Evolutionary conservation across 2,113 vertebrate species (phyloP), one percentile per base, ranked within the genome.

Genomic region (Takifugu bimaculatus): DNA sequence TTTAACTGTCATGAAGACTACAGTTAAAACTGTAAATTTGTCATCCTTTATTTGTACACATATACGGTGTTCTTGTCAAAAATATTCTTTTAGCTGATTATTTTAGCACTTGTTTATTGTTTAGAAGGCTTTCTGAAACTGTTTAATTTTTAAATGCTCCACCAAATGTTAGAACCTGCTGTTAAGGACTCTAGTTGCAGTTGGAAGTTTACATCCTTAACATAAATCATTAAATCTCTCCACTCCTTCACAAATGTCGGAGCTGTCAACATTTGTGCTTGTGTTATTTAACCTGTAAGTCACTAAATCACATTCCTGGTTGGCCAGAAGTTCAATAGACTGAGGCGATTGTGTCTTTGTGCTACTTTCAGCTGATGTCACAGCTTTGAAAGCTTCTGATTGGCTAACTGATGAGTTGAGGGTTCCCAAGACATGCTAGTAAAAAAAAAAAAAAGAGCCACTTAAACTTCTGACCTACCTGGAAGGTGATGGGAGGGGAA

Each of bases 101-200:
- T 82, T 86, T 88, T 89, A 87, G 88, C 85, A 88, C 74, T 88
- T 82, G 85, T 65, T 86, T 77, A 80, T 83, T 85, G 72, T 86
- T 63, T 88, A 82, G 82, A 78, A 73, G 60, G 58, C 67, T 79
- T 75, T 77, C 57, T 68, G 79, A 49, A 75, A 72, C 20, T 53
- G 66, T 53, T 57, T 64, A 14, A 58, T 50, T 39, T 39, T 10
- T 68, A 51, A 29, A 29, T 48, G 71, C 78, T 82, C 62, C 68
- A 0, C 66, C 72, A 72, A 66, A 75, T 69, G 59, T 79, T 48
- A n/a, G n/a, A 53, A 54, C 27, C 52, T 54, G 52, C 52, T 32
- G 52, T n/a, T 10, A 32, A 54, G 13, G 32, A 29, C 2, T 14
- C 20, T 6, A 6, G 9, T 32, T 26, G 15, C 6, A 27, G 52